phyloP scores from a whole-genome alignment of 2,113 vertebrate species.

The Nycticebus coucang region DNA sequence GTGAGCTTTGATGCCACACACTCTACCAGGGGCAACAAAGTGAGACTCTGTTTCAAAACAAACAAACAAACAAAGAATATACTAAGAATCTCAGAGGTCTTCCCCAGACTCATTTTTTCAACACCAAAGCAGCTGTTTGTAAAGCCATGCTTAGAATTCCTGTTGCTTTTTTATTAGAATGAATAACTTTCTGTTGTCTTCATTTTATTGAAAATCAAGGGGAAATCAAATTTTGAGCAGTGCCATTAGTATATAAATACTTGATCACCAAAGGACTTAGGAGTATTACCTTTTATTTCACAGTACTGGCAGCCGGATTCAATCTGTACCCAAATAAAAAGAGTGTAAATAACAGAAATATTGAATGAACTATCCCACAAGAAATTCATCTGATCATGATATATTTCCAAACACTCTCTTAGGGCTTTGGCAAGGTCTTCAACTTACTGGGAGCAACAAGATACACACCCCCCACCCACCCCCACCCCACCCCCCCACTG shows the following conservation, averaged over 20 bases:
- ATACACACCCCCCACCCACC: no score
- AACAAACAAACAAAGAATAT: no score
- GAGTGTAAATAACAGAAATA: slow-evolving; percentile 21
- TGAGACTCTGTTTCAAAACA: no score
- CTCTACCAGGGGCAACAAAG: no score
- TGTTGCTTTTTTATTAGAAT: slow-evolving; percentile 4
- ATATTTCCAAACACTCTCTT: not conserved
- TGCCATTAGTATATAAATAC: slow-evolving; percentile 10
- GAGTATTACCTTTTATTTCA: not conserved
- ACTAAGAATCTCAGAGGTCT: not conserved
- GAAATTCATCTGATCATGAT: not conserved
- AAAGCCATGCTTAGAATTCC: slow-evolving; percentile 36
- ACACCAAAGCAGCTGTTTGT: slow-evolving; percentile 33
- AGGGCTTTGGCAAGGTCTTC: not conserved
- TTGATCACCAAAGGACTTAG: not conserved
- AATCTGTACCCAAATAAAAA: not conserved
- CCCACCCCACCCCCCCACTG: not conserved
- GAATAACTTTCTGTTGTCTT: not conserved
- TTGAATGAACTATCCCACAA: not conserved
- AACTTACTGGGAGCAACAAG: not conserved
- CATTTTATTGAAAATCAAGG: slow-evolving; percentile 43
- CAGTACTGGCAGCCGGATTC: not conserved
- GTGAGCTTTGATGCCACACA: no score
- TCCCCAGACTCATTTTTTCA: slow-evolving; percentile 26
- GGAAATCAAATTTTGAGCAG: slow-evolving; percentile 27